Evolutionary conservation across 1,140 invertebrate genomes (phyloP), one percentile per base, ranked within the genome.

Genomic region (Drosophila miranda): DNA sequence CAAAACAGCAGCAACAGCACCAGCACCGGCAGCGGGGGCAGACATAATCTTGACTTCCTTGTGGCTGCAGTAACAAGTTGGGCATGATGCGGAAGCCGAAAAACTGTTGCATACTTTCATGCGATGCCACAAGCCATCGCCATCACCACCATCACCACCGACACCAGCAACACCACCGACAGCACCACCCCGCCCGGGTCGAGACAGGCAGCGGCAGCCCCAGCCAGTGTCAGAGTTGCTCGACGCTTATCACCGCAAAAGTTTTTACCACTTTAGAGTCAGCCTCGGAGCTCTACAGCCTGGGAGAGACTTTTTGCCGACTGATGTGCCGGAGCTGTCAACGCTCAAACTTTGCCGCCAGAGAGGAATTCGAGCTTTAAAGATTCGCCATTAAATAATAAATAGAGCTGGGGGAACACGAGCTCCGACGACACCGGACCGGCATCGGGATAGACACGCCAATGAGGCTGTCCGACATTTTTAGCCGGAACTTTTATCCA

Each of bases 181-280:
- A 34, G 9, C 30, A 34, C 30, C 9, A 11, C 30, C 30, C 30
- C 3, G 9, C 3, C 30, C 30, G 11, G 48, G 26, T 9, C 45
- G 44, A 38, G 13, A 46, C 41, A 51, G 61, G 14, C 42, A 49
- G 49, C 7, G 23, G 23, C 30, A 42, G 6, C 38, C n/a, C 45
- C 38, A 7, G 13, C 54, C 42, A 8, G 11, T 8, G 26, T 28
- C 60, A 41, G 53, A 45, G 61, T 41, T 60, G 66, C 76, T 58
- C 61, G 67, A 80, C 81, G 78, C 81, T 86, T 86, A 86, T 86
- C 81, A 78, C 64, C 69, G 78, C 73, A 81, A 86, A 84, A 86
- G 77, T 86, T 86, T 84, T 77, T 74, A 51, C 69, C 77, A 86
- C 77, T 87, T 73, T 54, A 55, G 77, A 75, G 81, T 71, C 74